Conservation (phyloP, 2,797 vertebrate genomes). For the Caiman crocodilus region DNA sequence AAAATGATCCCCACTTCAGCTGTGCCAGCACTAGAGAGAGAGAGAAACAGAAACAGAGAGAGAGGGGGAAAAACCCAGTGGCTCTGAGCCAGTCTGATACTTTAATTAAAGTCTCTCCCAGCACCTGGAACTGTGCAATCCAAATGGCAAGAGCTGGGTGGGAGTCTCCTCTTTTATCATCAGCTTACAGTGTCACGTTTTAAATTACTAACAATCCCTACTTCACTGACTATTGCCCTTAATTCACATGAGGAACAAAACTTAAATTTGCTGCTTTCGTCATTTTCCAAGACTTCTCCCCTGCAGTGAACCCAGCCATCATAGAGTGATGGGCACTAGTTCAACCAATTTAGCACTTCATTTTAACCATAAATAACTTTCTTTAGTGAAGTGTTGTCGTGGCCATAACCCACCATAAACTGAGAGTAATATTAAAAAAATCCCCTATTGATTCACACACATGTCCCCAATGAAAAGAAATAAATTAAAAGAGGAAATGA, state of each 20-base stretch:
- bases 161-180: not conserved
- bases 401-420: not conserved
- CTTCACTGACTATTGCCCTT: not conserved
- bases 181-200: not conserved
- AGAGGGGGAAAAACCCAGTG: not conserved
- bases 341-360: slow-evolving; percentile 29
- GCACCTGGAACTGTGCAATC: not conserved
- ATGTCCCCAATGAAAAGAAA: not conserved
- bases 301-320: not conserved
- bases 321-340: not conserved
- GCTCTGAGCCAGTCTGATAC: slow-evolving; percentile 25
- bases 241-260: not conserved
- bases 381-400: not conserved
- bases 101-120: slow-evolving; percentile 40
- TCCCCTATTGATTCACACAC: not conserved
- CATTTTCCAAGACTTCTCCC: not conserved
- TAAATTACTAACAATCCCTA: not conserved
- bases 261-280: not conserved
- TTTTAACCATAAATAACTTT: slow-evolving; percentile 11
- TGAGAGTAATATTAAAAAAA: not conserved
- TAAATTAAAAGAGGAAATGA: not conserved
- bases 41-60: not conserved
- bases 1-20: not conserved
- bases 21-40: not conserved
- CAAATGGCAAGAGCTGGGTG: not conserved